A percentile compares a stretch with the other conserved stretches of the same genome.
These are phyloP conservation scores for Leptinotarsa haldemani DNA, from an alignment of 2,888 invertebrate genomes.

Conservation along the genomic window DNA sequence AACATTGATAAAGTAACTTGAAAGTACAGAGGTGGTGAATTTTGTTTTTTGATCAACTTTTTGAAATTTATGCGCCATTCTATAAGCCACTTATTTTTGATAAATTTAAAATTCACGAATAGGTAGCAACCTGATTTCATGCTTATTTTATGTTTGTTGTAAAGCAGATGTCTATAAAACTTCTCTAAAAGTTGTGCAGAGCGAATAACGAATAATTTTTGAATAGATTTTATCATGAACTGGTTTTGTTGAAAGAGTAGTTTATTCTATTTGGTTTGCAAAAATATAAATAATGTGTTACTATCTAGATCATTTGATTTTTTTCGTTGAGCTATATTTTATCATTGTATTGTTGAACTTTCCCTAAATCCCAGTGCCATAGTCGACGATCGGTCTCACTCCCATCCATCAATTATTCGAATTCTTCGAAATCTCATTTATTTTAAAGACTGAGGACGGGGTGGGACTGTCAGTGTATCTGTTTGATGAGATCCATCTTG, in stretches of 20 bases:
- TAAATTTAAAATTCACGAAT: too few species aligned
- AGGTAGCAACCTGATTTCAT: too few species aligned
- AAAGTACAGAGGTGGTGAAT: background rate
- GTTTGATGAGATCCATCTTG: background rate
- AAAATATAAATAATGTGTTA: background rate
- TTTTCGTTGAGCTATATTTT: background rate
- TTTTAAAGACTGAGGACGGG: background rate
- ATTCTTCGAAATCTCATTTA: background rate
- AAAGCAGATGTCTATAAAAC: too few species aligned
- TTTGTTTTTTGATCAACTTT: too few species aligned
- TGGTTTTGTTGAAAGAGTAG: background rate
- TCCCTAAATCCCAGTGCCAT: background rate
- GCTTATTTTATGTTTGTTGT: too few species aligned
- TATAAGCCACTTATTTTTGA: too few species aligned
- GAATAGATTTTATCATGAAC: background rate
- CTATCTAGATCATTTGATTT: background rate
- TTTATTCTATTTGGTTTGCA: background rate
- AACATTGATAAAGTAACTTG: background rate
- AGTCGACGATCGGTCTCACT: background rate
- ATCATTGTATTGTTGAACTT: background rate
- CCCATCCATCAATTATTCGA: background rate
- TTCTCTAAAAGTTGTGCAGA: too few species aligned
- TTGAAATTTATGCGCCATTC: too few species aligned
- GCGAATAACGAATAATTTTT: background rate
- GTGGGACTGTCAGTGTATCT: background rate